Evolutionary conservation across 1,140 invertebrate species (phyloP).

Genomic region (Anoplophora glabripennis): DNA sequence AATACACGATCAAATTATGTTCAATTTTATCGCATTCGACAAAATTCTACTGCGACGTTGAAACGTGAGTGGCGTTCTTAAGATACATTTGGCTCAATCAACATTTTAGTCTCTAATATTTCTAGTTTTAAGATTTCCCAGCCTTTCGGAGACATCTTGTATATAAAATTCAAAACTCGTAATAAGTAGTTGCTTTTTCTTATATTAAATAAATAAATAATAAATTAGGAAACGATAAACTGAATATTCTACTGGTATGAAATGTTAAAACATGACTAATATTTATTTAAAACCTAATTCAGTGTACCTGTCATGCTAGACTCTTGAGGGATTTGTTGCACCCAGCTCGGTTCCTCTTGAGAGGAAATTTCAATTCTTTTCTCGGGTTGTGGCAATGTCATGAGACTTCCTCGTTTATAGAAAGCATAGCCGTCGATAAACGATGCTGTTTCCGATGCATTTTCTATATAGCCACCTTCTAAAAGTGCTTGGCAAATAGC

Average conservation of each 20-base stretch:
- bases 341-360: conserved; percentile 64
- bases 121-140: no score
- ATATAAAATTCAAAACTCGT: no score
- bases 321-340: conserved; percentile 65
- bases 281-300: conserved; percentile 10
- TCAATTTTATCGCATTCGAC: no score
- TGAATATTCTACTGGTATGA: not conserved
- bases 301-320: conserved; percentile 53
- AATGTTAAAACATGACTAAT: not conserved
- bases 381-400: conserved; percentile 25
- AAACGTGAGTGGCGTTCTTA: no score
- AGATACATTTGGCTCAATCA: no score
- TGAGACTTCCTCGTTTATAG: conserved; percentile 52
- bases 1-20: no score
- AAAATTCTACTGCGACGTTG: no score
- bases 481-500: conserved; percentile 79
- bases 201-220: no score
- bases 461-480: conserved; percentile 74
- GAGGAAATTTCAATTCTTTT: conserved; percentile 34
- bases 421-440: conserved; percentile 59
- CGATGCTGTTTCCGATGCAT: conserved; percentile 50
- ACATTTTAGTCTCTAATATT: no score
- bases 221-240: no score
- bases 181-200: no score
- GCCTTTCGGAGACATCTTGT: no score